phyloP scores from a whole-genome alignment of 2,113 vertebrate species.

The Solea senegalensis region DNA sequence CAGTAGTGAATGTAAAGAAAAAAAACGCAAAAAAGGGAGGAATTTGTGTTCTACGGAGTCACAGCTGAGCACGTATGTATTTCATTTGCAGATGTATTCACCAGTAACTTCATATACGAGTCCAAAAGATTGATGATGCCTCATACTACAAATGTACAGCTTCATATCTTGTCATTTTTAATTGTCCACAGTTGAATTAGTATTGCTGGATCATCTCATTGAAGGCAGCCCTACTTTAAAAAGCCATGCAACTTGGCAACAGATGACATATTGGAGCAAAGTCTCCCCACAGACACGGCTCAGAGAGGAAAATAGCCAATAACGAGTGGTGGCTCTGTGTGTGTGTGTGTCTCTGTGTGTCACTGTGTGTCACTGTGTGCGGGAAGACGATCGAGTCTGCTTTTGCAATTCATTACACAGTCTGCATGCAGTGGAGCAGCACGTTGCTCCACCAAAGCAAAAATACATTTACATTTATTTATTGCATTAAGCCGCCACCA shows the following conservation, averaged over 20 bases:
- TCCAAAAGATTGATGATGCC: too few species aligned
- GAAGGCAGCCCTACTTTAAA: neutral
- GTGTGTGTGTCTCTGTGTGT: neutral
- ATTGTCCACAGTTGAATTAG: too few species aligned
- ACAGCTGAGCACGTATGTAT: conserved; percentile 4
- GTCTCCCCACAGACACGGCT: neutral
- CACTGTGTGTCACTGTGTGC: neutral
- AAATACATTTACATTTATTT: conserved; percentile 58
- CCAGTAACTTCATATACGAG: too few species aligned
- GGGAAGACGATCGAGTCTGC: neutral
- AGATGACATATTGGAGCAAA: conserved; percentile 3
- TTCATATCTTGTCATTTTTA: too few species aligned
- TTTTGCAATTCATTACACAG: conserved; percentile 44
- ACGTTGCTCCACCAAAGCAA: conserved; percentile 45
- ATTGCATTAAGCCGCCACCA: conserved; percentile 26
- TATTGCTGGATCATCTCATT: neutral
- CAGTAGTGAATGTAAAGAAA: neutral
- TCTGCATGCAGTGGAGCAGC: conserved; percentile 51
- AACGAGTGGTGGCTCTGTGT: conserved; percentile 5
- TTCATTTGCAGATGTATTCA: too few species aligned
- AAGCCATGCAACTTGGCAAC: conserved; percentile 11
- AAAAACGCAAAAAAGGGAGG: conserved; percentile 2
- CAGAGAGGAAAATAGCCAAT: conserved; percentile 27
- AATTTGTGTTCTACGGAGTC: neutral
- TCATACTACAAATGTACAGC: too few species aligned